phyloP scores from a whole-genome alignment of 35 echinoderm and acorn worm genomes.

The Amphiura filiformis region DNA sequence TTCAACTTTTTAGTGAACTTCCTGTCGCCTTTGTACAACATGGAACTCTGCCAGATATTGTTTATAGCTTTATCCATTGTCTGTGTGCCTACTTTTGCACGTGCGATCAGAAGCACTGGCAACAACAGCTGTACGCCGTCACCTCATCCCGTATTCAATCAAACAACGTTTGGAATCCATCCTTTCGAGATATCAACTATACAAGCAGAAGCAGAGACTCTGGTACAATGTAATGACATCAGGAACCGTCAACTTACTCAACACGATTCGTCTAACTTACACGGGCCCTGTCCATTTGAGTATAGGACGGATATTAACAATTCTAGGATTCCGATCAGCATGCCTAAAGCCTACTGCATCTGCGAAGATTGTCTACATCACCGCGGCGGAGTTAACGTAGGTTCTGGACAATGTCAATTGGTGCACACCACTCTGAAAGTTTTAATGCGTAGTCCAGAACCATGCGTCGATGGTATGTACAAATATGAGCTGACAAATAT shows the following conservation, averaged over 20 bases:
- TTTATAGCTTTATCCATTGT: too few species aligned
- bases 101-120: too few species aligned
- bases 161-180: neutral
- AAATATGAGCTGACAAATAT: neutral
- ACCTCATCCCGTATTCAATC: neutral
- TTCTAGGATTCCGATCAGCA: neutral
- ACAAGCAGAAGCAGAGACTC: neutral
- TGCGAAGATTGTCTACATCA: neutral
- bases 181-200: neutral
- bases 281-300: neutral
- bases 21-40: too few species aligned
- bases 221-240: neutral
- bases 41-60: too few species aligned
- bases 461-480: neutral
- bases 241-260: neutral
- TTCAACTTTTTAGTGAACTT: too few species aligned
- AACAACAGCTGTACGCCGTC: neutral
- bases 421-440: neutral
- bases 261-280: neutral
- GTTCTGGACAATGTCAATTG: neutral
- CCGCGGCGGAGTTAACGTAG: too few species aligned
- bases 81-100: too few species aligned
- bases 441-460: neutral
- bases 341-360: neutral
- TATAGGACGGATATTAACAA: neutral